Base-by-base conservation (phyloP, 2,797 vertebrate species). In the Odontamblyopus lacepedii region DNA sequence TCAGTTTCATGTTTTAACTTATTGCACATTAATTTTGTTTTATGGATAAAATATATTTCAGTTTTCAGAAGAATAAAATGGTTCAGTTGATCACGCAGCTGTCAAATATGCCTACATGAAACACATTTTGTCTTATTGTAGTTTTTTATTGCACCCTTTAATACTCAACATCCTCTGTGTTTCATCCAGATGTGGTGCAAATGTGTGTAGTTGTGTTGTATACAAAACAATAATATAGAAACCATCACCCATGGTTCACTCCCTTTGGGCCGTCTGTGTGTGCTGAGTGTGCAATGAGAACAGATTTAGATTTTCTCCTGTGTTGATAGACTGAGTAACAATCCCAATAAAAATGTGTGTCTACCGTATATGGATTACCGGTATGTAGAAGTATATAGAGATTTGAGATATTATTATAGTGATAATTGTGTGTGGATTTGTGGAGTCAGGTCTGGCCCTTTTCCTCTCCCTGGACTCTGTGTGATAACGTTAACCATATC, bases 401-500 rank as follows among this genome's bases (percentile, higher is more conserved):
- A 48, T 48, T 15, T 48, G 13, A 48, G 44, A 48, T 15, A 15
- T 48, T n/a, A 8, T 19, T 9, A 44, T 6, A 68, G 29, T 19
- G 41, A 29, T 62, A 69, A 32, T 27, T 78, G 35, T 84, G 15
- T 82, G 71, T 89, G 81, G 92, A 55, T 78, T 77, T 55, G 53
- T 48, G 44, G 44, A 59, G 13, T 60, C 75, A 63, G 93, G 92
- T 93, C 93, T 94, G 93, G 95, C 88, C 94, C 72, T 73, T 62
- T 74, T 70, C 74, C 71, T 69, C 75, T 90, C 69, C 81, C 91
- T 93, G 93, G 90, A 92, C 93, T 95, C 62, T 94, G 32, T 94
- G 92, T 81, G 15, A 83, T 91, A 94, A 95, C 91, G 78, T 94
- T 98, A 98, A 98, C 95, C 93, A 96, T 94, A 93, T 94, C 95